phyloP scores from a whole-genome alignment of 2,797 vertebrate species.

The Alauda arvensis region DNA sequence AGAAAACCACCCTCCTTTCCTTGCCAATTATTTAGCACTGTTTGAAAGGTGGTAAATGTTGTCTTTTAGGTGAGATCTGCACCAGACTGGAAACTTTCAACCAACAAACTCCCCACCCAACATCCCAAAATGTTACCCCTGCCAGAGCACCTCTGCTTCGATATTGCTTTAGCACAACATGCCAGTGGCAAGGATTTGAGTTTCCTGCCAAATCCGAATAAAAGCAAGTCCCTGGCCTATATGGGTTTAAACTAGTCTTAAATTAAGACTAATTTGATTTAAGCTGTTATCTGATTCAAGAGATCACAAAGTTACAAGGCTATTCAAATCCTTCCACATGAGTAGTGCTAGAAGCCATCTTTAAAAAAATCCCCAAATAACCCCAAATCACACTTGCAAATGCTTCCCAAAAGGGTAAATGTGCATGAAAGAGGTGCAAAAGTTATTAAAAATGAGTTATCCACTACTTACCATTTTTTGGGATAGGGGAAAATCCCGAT shows the following conservation, averaged over 20 bases:
- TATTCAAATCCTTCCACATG: not conserved
- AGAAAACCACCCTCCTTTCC: not conserved
- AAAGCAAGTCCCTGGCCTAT: not conserved
- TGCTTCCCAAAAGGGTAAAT: not conserved
- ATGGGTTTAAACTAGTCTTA: not conserved
- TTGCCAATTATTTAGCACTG: not conserved
- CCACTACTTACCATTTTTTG: constrained; percentile 71
- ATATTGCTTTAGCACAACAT: not conserved
- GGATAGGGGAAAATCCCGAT: constrained; percentile 77
- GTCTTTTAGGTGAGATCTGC: not conserved
- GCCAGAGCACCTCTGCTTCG: not conserved
- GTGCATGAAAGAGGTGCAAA: not conserved
- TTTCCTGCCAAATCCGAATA: constrained; percentile 5
- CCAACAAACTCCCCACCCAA: not conserved
- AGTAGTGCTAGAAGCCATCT: not conserved
- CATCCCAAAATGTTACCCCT: not conserved
- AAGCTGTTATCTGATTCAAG: not conserved
- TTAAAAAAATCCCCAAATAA: not conserved
- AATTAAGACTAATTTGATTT: not conserved
- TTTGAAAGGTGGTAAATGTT: not conserved
- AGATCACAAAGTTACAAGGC: not conserved
- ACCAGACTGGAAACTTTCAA: not conserved
- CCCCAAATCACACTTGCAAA: not conserved
- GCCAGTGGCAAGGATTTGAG: not conserved
- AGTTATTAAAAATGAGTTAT: not conserved